Evolutionary conservation across 2,113 vertebrate genomes (phyloP).

Genomic region (Pterocles orientalis): DNA sequence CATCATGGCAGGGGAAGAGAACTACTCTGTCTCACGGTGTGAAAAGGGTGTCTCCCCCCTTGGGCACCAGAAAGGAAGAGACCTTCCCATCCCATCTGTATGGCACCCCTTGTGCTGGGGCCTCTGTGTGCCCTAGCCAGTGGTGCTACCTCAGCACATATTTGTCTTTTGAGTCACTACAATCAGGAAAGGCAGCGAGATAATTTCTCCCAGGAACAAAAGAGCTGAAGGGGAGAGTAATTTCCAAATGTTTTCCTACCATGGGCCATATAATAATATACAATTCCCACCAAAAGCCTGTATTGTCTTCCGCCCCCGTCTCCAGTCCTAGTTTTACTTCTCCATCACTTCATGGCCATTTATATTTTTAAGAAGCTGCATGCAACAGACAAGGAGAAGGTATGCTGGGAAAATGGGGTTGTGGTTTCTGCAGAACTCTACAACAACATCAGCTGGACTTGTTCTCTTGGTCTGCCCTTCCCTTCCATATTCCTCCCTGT

Average conservation of each 20-base stretch:
- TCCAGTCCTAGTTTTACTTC: not conserved
- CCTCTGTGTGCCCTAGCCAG: accelerated
- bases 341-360: not conserved
- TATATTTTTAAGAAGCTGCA: not conserved
- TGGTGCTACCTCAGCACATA: not conserved
- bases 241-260: not conserved
- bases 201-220: not conserved
- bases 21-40: accelerated
- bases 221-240: not conserved
- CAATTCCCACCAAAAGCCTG: not conserved
- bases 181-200: not conserved
- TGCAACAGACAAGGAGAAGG: not conserved
- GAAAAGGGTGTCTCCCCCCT: not conserved
- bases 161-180: not conserved
- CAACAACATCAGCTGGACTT: not conserved
- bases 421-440: not conserved
- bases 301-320: not conserved
- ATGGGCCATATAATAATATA: not conserved
- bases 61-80: accelerated
- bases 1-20: accelerated
- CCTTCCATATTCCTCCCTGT: not conserved
- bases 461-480: not conserved
- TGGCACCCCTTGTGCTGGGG: accelerated
- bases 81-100: not conserved
- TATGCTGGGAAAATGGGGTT: not conserved